Percentiles rank a stretch among this genome's conserved stretches.
Conservation (phyloP, 2,113 vertebrate species). For the Sebastes fasciatus region DNA sequence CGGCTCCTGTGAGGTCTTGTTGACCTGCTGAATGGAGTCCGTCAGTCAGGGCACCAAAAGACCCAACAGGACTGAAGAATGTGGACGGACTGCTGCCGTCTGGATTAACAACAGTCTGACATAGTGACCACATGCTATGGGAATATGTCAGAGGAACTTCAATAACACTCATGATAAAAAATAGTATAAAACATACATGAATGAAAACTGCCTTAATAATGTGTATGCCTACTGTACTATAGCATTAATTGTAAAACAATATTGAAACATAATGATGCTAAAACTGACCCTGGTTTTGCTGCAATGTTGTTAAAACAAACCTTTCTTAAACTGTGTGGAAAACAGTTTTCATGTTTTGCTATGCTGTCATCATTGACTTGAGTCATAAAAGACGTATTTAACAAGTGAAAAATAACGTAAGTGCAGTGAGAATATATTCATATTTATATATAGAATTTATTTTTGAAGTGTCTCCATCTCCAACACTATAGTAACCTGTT, state of each 20-base stretch:
- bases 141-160: background rate
- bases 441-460: too few relatives aligned
- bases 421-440: background rate
- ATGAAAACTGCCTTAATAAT: background rate
- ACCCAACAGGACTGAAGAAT: slow-evolving; percentile 25
- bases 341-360: background rate
- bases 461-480: background rate
- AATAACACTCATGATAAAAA: background rate
- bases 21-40: slow-evolving; percentile 46
- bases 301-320: background rate
- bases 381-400: background rate
- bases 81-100: slow-evolving; percentile 15
- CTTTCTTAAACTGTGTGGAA: background rate
- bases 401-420: background rate
- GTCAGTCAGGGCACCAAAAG: slow-evolving; percentile 19
- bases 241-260: background rate
- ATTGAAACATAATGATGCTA: background rate
- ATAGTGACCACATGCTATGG: background rate
- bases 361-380: background rate
- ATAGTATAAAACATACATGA: background rate
- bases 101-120: background rate
- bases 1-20: slow-evolving; percentile 59
- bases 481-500: background rate
- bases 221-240: background rate
- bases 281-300: background rate